A percentile compares a stretch with the other conserved stretches of the same genome.
Evolutionary conservation across 2,113 vertebrate genomes (phyloP).

Genomic region (Oreochromis aureus): DNA sequence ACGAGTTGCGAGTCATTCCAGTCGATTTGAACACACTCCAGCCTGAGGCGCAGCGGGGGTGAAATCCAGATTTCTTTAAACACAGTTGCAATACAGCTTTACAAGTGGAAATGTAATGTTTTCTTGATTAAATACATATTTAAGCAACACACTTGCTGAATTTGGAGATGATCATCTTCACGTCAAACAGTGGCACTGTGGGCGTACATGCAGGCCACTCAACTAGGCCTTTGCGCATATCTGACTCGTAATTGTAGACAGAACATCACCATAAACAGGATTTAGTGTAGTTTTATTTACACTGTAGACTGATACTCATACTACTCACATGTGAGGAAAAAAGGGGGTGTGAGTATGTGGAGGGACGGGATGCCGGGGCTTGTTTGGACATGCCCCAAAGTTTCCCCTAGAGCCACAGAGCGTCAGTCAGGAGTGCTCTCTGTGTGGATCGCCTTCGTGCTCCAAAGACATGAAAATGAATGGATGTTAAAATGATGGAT

Average conservation of each 20-base stretch:
- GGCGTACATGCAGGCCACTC: not conserved
- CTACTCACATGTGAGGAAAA: not conserved
- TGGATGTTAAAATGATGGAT: too few relatives aligned
- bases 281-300: not conserved
- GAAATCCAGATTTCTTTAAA: not conserved
- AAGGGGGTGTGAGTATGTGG: not conserved
- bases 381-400: too few relatives aligned
- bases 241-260: not conserved
- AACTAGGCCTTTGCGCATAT: not conserved
- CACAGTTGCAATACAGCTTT: not conserved
- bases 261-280: not conserved
- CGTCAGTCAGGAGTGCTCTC: too few relatives aligned
- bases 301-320: not conserved
- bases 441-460: too few relatives aligned
- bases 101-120: not conserved
- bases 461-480: too few relatives aligned
- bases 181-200: not conserved
- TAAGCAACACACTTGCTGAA: not conserved
- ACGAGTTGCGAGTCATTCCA: conserved; percentile 65
- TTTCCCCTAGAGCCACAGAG: too few relatives aligned
- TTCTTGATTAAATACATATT: not conserved
- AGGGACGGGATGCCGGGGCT: too few relatives aligned
- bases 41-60: conserved; percentile 18
- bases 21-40: conserved; percentile 14
- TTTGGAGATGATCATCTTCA: not conserved